These are phyloP conservation scores for Petrocephalus microphthalmus DNA, from an alignment of 2,113 vertebrate genomes.

Conservation along the genomic window DNA sequence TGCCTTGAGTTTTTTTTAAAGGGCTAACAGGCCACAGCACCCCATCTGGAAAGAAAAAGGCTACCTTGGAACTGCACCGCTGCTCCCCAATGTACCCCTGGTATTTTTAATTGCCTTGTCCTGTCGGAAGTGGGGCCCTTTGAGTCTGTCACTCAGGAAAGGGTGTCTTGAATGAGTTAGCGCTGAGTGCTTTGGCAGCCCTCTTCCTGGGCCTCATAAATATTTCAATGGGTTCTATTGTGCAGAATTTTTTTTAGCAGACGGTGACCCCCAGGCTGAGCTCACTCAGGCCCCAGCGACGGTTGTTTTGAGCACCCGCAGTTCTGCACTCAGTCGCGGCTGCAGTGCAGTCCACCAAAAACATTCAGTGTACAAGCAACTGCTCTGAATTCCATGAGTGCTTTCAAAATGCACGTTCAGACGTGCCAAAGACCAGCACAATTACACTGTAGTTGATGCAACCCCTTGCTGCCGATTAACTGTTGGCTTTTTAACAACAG, in stretches of 20 bases:
- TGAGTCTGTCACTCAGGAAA: conserved; percentile 9
- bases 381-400: conserved; percentile 9
- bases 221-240: background rate
- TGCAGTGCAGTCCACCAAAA: background rate
- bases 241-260: background rate
- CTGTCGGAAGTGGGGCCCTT: background rate
- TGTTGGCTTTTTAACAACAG: background rate
- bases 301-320: background rate
- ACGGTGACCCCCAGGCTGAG: background rate
- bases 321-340: background rate
- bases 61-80: background rate
- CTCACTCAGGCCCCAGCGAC: background rate
- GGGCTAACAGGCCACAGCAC: background rate
- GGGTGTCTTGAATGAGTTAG: conserved; percentile 11
- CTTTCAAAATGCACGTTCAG: conserved; percentile 10
- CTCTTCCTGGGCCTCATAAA: conserved; percentile 2
- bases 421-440: background rate
- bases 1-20: background rate
- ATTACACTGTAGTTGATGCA: background rate
- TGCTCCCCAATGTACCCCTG: background rate
- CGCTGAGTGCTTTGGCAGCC: background rate
- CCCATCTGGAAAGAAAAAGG: background rate
- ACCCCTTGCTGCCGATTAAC: background rate
- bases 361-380: background rate
- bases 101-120: background rate